These are phyloP conservation scores for Chrysopa pallens DNA, from an alignment of 1,140 invertebrate species.

Conservation along the genomic window DNA sequence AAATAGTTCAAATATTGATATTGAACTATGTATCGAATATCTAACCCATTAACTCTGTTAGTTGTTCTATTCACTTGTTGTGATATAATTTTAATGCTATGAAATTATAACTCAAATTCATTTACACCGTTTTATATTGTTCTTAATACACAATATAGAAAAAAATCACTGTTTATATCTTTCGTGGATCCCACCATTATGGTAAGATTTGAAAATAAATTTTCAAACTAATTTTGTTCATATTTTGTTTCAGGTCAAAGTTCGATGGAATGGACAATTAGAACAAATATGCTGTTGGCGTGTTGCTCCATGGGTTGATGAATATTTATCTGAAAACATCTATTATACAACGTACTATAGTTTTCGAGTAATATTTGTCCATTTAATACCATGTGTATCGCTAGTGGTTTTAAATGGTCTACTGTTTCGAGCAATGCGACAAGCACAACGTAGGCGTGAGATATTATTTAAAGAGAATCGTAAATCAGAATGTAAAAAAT, in stretches of 20 bases:
- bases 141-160: too few species aligned
- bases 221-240: neutral
- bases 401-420: slow-evolving; percentile 78
- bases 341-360: slow-evolving; percentile 70
- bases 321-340: slow-evolving; percentile 39
- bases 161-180: too few species aligned
- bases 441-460: slow-evolving; percentile 61
- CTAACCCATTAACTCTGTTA: too few species aligned
- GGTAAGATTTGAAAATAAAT: too few species aligned
- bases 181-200: too few species aligned
- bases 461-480: slow-evolving; percentile 60
- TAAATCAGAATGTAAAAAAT: slow-evolving; percentile 64
- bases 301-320: slow-evolving; percentile 43
- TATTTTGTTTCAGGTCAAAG: slow-evolving; percentile 21
- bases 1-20: too few species aligned
- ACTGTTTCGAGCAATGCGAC: slow-evolving; percentile 65
- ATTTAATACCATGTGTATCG: slow-evolving; percentile 72
- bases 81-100: too few species aligned
- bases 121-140: too few species aligned
- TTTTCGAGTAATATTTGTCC: slow-evolving; percentile 80
- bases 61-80: too few species aligned
- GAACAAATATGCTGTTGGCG: slow-evolving; percentile 36
- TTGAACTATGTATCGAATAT: too few species aligned
- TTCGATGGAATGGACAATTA: slow-evolving; percentile 40
- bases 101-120: too few species aligned